Evolutionary conservation across 2,113 vertebrate species (phyloP).

Genomic region (Spea bombifrons): DNA sequence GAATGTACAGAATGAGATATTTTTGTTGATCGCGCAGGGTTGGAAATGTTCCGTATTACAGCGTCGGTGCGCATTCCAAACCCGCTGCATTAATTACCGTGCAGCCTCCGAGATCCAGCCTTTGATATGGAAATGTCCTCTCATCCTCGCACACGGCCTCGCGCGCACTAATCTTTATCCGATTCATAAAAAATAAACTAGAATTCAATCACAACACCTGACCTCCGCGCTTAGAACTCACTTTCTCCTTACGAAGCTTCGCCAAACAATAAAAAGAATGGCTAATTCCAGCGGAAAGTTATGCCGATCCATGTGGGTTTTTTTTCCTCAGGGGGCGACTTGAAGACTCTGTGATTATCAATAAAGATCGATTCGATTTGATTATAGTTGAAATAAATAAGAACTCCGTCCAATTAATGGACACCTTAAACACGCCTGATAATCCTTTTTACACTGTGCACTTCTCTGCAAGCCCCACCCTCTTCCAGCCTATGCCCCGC

Average conservation of each 20-base stretch:
- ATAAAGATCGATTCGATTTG: constrained; percentile 62
- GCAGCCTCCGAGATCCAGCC: constrained; percentile 82
- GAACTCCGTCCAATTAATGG: not conserved
- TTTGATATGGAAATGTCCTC: constrained; percentile 98
- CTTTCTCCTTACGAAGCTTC: constrained; percentile 69
- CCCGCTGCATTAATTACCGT: constrained; percentile 97
- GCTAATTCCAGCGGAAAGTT: constrained; percentile 76
- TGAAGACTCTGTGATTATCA: constrained; percentile 68
- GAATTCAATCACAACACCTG: constrained; percentile 87
- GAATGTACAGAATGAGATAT: constrained; percentile 68
- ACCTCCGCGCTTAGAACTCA: constrained; percentile 83
- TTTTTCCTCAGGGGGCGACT: constrained; percentile 71
- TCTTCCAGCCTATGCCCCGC: too few species aligned
- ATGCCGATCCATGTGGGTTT: constrained; percentile 47
- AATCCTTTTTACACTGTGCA: not conserved
- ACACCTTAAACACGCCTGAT: too few species aligned
- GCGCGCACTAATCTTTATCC: constrained; percentile 90
- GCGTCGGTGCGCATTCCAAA: constrained; percentile 74
- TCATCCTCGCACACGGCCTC: constrained; percentile 85
- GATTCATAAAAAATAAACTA: constrained; percentile 97
- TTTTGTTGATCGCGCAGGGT: constrained; percentile 80
- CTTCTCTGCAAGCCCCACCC: too few species aligned
- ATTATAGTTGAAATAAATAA: not conserved
- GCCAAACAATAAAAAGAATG: constrained; percentile 83
- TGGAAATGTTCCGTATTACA: constrained; percentile 75